phyloP scores from a whole-genome alignment of 2,113 vertebrate species.

The Ia io region DNA sequence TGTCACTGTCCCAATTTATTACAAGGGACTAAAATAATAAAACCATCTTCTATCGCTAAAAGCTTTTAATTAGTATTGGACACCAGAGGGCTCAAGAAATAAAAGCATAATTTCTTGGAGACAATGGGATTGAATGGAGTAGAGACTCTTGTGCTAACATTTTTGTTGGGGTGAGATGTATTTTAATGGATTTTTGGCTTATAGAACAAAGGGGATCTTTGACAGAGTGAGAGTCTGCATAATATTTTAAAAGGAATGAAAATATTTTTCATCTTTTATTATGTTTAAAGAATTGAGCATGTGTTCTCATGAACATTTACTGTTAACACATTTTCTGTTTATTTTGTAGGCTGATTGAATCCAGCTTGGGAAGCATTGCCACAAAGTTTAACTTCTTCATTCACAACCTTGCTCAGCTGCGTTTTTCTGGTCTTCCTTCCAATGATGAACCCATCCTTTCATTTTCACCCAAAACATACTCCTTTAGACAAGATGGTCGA shows the following conservation, averaged over 20 bases:
- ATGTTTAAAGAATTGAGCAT: constrained; percentile 17
- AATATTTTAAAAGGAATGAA: constrained; percentile 28
- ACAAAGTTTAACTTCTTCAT: constrained; percentile 99
- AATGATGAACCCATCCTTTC: constrained; percentile 97
- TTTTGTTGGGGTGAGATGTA: background rate
- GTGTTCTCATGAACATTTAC: background rate
- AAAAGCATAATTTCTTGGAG: constrained; percentile 1
- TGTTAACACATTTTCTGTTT: constrained; percentile 17
- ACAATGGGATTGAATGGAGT: background rate
- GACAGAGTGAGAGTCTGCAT: constrained; percentile 31
- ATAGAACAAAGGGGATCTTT: constrained; percentile 10
- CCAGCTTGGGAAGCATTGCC: constrained; percentile 96
- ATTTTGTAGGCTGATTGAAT: constrained; percentile 92
- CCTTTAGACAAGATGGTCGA: constrained; percentile 94
- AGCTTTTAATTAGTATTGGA: constrained; percentile 15
- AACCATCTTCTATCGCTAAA: background rate
- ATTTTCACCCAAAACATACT: constrained; percentile 95
- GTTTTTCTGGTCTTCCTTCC: constrained; percentile 95
- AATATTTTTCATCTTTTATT: constrained; percentile 33
- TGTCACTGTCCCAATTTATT: background rate
- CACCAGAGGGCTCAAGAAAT: constrained; percentile 15
- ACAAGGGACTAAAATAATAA: background rate
- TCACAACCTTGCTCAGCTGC: constrained; percentile 96
- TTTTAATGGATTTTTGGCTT: constrained; percentile 21
- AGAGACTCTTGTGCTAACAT: background rate